phyloP scores from a whole-genome alignment of 2,797 vertebrate species.

The Benthosema pterotum region DNA sequence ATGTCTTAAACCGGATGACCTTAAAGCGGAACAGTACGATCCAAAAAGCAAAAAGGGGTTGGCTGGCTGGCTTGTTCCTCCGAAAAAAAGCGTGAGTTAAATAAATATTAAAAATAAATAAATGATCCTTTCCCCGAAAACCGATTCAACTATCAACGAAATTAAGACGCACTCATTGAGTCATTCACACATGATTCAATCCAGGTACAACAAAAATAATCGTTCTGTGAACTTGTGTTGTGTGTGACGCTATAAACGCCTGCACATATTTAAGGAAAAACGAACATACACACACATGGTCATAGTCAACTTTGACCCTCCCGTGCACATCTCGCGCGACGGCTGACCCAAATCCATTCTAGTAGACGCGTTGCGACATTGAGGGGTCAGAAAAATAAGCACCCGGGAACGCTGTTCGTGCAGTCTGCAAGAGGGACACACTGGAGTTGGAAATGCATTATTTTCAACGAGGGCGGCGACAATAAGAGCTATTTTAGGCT shows the following conservation, averaged over 20 bases:
- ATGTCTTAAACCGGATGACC: neutral
- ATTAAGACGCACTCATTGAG: neutral
- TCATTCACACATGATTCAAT: neutral
- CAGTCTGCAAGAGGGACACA: no score
- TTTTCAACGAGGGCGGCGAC: no score
- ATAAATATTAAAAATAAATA: no score
- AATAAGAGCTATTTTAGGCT: no score
- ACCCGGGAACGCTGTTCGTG: no score
- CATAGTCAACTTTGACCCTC: slow-evolving; percentile 54
- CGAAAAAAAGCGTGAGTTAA: neutral
- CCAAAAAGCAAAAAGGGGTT: no score
- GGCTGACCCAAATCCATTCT: no score
- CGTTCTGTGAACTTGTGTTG: neutral
- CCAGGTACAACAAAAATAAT: neutral
- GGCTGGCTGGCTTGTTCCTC: neutral
- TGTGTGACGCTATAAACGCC: neutral
- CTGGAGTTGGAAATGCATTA: no score
- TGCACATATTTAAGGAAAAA: neutral
- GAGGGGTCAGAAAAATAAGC: no score
- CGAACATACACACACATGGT: slow-evolving; percentile 55
- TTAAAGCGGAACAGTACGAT: slow-evolving; percentile 21
- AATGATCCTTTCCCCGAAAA: neutral
- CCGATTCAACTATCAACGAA: neutral
- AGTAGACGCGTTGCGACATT: no score
- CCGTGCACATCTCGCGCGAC: slow-evolving; percentile 54